Conservation (phyloP, 2,888 invertebrate genomes). For the Drosophila anomelani region DNA sequence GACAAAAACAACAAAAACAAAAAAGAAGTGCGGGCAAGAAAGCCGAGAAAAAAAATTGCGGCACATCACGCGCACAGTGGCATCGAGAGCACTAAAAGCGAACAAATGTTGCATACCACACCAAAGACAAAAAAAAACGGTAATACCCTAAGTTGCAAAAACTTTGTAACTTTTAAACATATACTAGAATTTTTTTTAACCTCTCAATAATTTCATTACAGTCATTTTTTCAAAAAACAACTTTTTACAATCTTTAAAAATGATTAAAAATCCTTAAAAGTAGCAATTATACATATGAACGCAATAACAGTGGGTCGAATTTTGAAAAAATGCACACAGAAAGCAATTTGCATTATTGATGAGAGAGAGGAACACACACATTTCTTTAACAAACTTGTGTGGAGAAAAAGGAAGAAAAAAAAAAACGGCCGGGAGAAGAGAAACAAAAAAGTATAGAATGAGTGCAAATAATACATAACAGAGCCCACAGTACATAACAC, state of each 20-base stretch:
- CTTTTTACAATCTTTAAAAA: too few relatives aligned
- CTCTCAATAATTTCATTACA: too few relatives aligned
- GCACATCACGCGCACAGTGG: conserved; percentile 81
- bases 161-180: too few relatives aligned
- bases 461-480: conserved; percentile 50
- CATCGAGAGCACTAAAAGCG: not conserved
- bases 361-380: conserved; percentile 54
- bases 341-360: conserved; percentile 81
- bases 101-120: too few relatives aligned
- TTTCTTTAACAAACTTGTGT: conserved; percentile 76
- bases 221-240: too few relatives aligned
- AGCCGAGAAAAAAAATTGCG: conserved; percentile 75
- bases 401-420: conserved; percentile 5
- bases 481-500: conserved; percentile 69
- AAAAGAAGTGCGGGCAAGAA: conserved; percentile 63
- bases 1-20: conserved; percentile 51
- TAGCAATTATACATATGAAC: too few relatives aligned
- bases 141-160: too few relatives aligned
- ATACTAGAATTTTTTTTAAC: too few relatives aligned
- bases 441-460: conserved; percentile 22
- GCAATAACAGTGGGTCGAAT: conserved; percentile 10
- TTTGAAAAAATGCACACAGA: conserved; percentile 51
- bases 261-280: too few relatives aligned
- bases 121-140: not conserved
- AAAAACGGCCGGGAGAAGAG: not conserved